These are phyloP conservation scores for Ophion slaviceki DNA, from an alignment of 2,888 invertebrate genomes.

Conservation along the genomic window DNA sequence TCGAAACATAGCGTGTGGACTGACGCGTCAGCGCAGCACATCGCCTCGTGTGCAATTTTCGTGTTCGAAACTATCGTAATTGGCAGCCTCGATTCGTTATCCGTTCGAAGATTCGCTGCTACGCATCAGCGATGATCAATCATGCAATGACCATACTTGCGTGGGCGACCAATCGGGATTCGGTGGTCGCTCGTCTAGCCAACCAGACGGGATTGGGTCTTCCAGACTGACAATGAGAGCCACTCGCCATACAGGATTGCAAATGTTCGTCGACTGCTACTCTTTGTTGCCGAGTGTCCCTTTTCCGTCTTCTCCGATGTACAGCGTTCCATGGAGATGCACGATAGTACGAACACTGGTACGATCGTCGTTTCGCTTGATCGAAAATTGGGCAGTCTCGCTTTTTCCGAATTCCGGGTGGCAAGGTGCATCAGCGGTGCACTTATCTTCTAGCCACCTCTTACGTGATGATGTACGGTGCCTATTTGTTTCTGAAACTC, in stretches of 20 bases:
- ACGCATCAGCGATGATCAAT: not conserved
- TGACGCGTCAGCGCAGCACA: not conserved
- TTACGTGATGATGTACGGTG: constrained; percentile 24
- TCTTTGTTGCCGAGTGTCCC: not conserved
- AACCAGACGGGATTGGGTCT: not conserved
- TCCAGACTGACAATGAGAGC: not conserved
- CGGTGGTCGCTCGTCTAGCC: not conserved
- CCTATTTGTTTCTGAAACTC: constrained; percentile 50
- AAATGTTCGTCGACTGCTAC: constrained; percentile 42
- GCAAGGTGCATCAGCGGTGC: not conserved
- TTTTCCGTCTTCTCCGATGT: not conserved
- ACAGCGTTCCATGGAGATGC: not conserved
- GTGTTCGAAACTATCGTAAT: not conserved
- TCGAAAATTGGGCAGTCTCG: constrained; percentile 57
- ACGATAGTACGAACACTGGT: constrained; percentile 40
- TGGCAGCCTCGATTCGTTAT: not conserved
- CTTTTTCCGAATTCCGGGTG: constrained; percentile 5
- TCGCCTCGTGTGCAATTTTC: not conserved
- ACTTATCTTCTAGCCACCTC: constrained; percentile 27
- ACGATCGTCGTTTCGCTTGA: constrained; percentile 15
- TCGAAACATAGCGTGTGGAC: not conserved
- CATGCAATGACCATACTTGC: not conserved
- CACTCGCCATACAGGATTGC: not conserved
- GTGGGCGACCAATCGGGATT: not conserved
- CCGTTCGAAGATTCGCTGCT: not conserved